Evolutionary conservation across 2,888 invertebrate species (phyloP), one percentile per base, ranked within the genome.

Genomic region (Heliconius ethilla): DNA sequence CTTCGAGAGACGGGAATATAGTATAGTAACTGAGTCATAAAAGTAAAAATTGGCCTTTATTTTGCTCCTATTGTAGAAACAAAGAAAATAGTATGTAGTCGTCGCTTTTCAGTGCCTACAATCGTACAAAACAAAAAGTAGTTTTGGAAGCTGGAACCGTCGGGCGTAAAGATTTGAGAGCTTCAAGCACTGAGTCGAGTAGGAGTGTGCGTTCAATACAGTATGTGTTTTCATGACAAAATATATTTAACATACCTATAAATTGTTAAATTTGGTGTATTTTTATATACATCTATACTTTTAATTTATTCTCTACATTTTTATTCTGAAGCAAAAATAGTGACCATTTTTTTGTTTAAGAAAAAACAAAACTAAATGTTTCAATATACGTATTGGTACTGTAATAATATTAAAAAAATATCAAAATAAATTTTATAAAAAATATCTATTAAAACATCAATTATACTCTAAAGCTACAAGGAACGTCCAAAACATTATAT

Each of bases 61-160:
- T 59, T 59, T 37, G 51, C 37, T 77, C 25, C 66, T 77, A 66
- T 73, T 77, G 66, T 40, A 66, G 70, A 72, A 77, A 72, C 72
- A 72, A 76, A 76, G 40, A 77, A 73, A 77, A 76, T 51, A 76
- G 59, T 72, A 72, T 15, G 70, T 59, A 72, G 65, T 65, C 66
- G 45, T 77, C 72, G 37, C 65, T 73, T 77, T 75, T 67, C 67
- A 67, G 33, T 76, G 18, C 40, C 51, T 51, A 33, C 33, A 33
- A 33, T 33, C 33, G 3, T 51, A 33, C 33, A 77, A 75, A 73
- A 73, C 72, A 77, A 74, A 74, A 73, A 66, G 59, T 66, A 76
- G 70, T 76, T 76, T 77, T 77, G 27, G 76, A 65, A 76, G 29
- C 70, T 51, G 59, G 72, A 73, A 59, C 66, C 66, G 37, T 40